Conservation (phyloP, 2,797 vertebrate species). For the Leucoraja ocellata region DNA sequence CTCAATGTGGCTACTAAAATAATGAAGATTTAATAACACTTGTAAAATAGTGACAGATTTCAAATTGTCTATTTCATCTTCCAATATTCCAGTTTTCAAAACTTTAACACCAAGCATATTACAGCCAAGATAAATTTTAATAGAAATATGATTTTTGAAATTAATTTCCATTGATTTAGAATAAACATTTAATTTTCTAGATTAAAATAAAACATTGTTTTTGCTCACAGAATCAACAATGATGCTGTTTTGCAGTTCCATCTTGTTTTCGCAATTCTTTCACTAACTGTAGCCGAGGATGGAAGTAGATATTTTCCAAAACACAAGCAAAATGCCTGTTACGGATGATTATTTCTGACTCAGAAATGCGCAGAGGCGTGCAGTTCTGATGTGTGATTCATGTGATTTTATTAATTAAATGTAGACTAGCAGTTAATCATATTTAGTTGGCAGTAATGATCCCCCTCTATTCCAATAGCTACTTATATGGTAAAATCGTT, state of each 20-base stretch:
- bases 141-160: neutral
- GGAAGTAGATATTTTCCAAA: neutral
- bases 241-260: neutral
- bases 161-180: neutral
- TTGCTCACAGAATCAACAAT: neutral
- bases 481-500: neutral
- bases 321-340: neutral
- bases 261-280: neutral
- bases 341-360: neutral
- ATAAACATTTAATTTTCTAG: neutral
- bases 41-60: neutral
- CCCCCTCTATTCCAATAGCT: neutral
- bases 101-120: neutral
- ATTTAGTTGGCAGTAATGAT: neutral
- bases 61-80: neutral
- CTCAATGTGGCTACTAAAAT: neutral
- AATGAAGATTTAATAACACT: slow-evolving; percentile 16
- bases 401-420: neutral
- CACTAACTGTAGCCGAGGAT: neutral
- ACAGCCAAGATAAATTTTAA: neutral
- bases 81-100: neutral
- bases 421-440: neutral
- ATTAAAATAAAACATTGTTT: neutral
- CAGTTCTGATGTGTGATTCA: neutral
- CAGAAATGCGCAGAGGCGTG: neutral